Evolutionary conservation across 2,797 vertebrate species (phyloP), one percentile per base, ranked within the genome.

Genomic region (Eremophila alpestris): DNA sequence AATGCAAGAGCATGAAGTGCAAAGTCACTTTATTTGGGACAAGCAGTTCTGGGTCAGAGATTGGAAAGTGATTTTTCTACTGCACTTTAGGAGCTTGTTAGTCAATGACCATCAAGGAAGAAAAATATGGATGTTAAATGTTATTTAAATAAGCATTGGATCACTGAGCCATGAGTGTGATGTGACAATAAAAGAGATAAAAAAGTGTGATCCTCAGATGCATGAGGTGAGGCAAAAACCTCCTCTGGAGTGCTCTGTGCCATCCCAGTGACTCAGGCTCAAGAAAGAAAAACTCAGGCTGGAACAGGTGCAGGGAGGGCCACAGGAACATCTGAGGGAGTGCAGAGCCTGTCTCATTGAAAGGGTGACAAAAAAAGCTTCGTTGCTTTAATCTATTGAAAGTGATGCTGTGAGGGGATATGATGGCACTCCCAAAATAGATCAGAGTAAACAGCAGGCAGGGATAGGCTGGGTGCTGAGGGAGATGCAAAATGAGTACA

Each of bases 371-470:
- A 86, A 91, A 96, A 91, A 78, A 91, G 49, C 73, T 45, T 73
- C 69, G 49, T 34, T 91, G 83, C 86, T 95, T 94, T 91, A 65
- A 95, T 90, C 95, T 88, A 9, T 6, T 87, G 74, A 68, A 90
- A 75, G 83, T 58, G 88, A 87, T 59, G 80, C 88, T 79, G 52
- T 12, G 88, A 96, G 74, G 55, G 55, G 77, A 88, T 71, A 59
- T 23, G 88, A 30, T 69, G 90, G 86, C 59, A 73, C n/a, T 82
- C 80, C 90, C 93, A 95, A 79, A 94, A 95, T 93, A 95, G 90
- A 73, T 55, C 76, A 59, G 90, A 88, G 80, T 91, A 91, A 94
- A 96, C 83, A 90, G 38, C 63, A 87, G 74, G 23, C 64, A 68
- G n/a, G 30, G 64, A 48, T 2, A 51, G 62, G 52, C 27, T n/a